Evolutionary conservation across 2,888 invertebrate genomes (phyloP), one percentile per base, ranked within the genome.

Genomic region (Lottia gigantea): DNA sequence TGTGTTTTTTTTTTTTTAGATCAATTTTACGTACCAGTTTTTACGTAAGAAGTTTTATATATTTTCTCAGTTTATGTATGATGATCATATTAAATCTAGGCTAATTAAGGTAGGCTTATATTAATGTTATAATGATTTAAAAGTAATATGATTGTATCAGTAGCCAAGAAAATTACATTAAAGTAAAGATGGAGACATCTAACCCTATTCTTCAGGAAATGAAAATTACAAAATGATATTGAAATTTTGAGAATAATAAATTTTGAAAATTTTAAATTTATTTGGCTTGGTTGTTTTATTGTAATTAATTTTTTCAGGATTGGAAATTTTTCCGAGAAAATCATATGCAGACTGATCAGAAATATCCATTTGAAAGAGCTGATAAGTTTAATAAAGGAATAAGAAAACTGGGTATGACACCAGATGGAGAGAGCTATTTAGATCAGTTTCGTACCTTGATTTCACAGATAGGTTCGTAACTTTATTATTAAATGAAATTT

Each of bases 51-150:
- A 98, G 88, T 94, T 99, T 83, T 94, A 94, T 81, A 94, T 94
- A 0, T 96, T 99, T 87, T 98, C 98, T 0, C 97, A 98, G 88
- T 98, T 98, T 87, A 92, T 99, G 89, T 98, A 94, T 86, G 98
- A 98, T 87, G 99, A 99, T 88, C 97, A 97, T 84, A 97, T 99
- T 66, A 97, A 98, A 88, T 97, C 97, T 0, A 92, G 96, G 71
- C 91, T 99, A 2, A 92, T 95, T 77, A 96, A 96, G 84, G 90
- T 87, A 73, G 23, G 66, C 63, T 15, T 14, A 11, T 40, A 40
- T n/a, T n/a, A n/a, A n/a, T n/a, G n/a, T n/a, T n/a, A n/a, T n/a
- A n/a, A n/a, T n/a, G n/a, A n/a, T n/a, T n/a, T n/a, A n/a, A n/a
- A n/a, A n/a, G n/a, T n/a, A n/a, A n/a, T n/a, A n/a, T n/a, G n/a